These are phyloP conservation scores for Agonopterix alstromeriana DNA, from an alignment of 2,888 invertebrate genomes.

Conservation along the genomic window DNA sequence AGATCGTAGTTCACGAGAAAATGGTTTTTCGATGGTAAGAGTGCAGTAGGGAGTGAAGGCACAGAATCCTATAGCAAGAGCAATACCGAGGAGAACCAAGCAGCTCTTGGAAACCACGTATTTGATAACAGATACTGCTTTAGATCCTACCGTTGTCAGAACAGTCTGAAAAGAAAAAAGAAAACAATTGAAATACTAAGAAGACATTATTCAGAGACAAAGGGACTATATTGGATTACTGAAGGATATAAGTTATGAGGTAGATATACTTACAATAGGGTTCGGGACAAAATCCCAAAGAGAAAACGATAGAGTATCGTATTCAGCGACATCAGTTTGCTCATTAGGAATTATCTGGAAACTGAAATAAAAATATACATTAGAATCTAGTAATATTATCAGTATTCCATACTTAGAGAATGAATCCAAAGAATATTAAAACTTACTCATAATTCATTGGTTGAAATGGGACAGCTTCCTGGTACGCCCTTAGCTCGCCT, in stretches of 20 bases:
- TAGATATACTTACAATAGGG: conserved; percentile 26
- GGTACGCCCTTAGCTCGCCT: conserved; percentile 6
- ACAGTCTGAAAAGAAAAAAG: conserved; percentile 17
- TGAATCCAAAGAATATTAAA: not conserved
- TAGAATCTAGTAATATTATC: not conserved
- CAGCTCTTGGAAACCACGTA: conserved; percentile 44
- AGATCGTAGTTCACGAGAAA: conserved; percentile 42
- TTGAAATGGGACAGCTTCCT: conserved; percentile 8
- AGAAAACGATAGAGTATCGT: conserved; percentile 12
- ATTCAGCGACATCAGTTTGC: conserved; percentile 18
- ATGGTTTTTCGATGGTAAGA: conserved; percentile 54
- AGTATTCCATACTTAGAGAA: not conserved
- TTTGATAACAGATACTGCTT: conserved; percentile 30
- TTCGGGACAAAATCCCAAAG: conserved; percentile 24
- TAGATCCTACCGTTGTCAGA: conserved; percentile 11
- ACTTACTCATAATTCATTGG: conserved; percentile 20
- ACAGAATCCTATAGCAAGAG: conserved; percentile 72
- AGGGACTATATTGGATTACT: not conserved
- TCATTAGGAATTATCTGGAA: conserved; percentile 21
- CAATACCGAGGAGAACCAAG: conserved; percentile 27
- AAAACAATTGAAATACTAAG: not conserved
- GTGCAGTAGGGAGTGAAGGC: conserved; percentile 73
- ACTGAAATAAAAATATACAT: conserved; percentile 12
- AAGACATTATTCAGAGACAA: not conserved
- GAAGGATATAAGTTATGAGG: not conserved